Percentiles rank a stretch among this genome's conserved stretches.
Conservation (phyloP, 2,797 vertebrate species). For the Vultur gryphus region DNA sequence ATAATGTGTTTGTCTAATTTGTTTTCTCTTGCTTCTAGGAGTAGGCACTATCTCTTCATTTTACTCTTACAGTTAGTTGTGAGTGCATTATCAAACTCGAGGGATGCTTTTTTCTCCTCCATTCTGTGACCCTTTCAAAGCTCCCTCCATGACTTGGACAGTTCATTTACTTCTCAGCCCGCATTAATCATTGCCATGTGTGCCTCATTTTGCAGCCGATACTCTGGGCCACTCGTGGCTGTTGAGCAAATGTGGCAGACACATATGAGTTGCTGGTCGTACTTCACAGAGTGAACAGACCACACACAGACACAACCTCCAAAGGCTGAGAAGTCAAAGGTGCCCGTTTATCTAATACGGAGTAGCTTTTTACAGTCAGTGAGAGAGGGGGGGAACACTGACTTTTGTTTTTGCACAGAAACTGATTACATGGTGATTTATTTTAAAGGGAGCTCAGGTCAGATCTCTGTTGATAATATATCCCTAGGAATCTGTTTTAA, state of each 20-base stretch:
- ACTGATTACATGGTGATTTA: neutral
- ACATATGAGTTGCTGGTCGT: neutral
- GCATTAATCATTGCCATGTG: conserved; percentile 14
- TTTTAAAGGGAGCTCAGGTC: neutral
- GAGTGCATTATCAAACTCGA: neutral
- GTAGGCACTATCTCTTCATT: neutral
- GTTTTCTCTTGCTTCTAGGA: neutral
- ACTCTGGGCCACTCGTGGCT: neutral
- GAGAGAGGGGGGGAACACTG: neutral
- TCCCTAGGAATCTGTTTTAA: neutral
- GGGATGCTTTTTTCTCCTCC: neutral
- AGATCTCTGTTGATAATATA: neutral
- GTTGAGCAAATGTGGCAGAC: neutral
- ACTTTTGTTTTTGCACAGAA: neutral
- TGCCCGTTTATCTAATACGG: neutral
- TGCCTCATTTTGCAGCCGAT: neutral
- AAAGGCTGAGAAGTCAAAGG: neutral
- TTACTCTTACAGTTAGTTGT: neutral
- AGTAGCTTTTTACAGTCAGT: neutral
- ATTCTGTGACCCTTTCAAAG: neutral
- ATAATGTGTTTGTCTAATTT: neutral
- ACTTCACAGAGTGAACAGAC: neutral
- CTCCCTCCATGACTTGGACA: neutral
- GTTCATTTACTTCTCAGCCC: neutral
- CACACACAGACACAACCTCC: conserved; percentile 10